Base-by-base conservation (phyloP, 2,797 vertebrate genomes). In the Melanotaenia trifasciata region DNA sequence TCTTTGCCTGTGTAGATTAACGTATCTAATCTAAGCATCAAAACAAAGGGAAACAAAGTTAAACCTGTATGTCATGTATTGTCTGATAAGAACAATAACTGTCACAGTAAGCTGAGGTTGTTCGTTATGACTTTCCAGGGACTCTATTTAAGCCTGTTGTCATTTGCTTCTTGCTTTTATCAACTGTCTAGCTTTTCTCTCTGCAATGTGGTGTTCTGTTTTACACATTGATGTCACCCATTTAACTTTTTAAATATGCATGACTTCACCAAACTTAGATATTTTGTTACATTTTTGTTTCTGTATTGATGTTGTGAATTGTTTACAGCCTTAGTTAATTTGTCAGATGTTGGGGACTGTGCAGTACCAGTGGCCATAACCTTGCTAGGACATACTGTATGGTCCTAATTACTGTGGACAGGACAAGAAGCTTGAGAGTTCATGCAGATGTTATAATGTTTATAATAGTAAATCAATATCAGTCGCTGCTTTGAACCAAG, bases 61-160 rank as follows among this genome's bases (percentile, higher is more conserved):
- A 75, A 70, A 72, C 61, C 80, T 51, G 53, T 68, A 67, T 70
- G 67, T 63, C 79, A 65, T 72, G 64, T 69, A 76, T 84, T 69
- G 72, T 78, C 85, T 74, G 82, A 89, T 88, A 84, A 87, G 64
- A 64, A 73, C 72, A 74, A 84, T 40, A 40, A 68, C 60, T 65
- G 57, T 9, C 38, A 35, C 22, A 74, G 64, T 28, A 54, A 81
- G 65, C n/a, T 47, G 38, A 73, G 76, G 59, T 50, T 35, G 1
- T 35, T 79, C 67, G 69, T 74, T 80, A 43, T 73, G 38, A 68
- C 33, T 61, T 64, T 64, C 63, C 24, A 62, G 32, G 3, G 1
- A n/a, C 45, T 75, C 28, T 81, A 86, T 87, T 90, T 59, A 85
- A 59, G n/a, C 70, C 36, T 22, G 14, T 58, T 64, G 36, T 70